These are phyloP conservation scores for Holothuria scabra DNA, from an alignment of 53 echinoderm and acorn worm genomes.

Conservation along the genomic window DNA sequence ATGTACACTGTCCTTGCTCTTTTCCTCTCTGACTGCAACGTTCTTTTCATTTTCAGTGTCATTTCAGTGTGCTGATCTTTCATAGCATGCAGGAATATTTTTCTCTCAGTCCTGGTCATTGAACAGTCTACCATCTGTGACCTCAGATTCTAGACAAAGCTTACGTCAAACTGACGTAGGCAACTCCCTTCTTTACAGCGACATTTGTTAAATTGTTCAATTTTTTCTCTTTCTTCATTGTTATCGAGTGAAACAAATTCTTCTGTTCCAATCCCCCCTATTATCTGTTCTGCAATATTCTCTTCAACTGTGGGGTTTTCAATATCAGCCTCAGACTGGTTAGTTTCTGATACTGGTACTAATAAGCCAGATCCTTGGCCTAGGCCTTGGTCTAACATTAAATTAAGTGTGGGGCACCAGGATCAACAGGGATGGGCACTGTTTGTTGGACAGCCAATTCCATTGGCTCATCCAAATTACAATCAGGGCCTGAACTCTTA, in stretches of 20 bases:
- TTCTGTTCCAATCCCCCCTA: background rate
- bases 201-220: slow-evolving; percentile 19
- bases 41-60: background rate
- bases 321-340: slow-evolving; percentile 9
- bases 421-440: too few relatives aligned
- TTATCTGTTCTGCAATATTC: too few relatives aligned
- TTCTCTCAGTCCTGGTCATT: slow-evolving; percentile 33
- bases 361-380: too few relatives aligned
- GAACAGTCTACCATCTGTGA: slow-evolving; percentile 29
- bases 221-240: slow-evolving; percentile 25
- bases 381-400: too few relatives aligned
- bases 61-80: slow-evolving; percentile 27
- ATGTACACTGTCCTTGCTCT: slow-evolving; percentile 1
- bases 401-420: too few relatives aligned
- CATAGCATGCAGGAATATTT: slow-evolving; percentile 45
- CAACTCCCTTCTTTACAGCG: background rate
- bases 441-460: too few relatives aligned
- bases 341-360: too few relatives aligned
- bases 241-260: slow-evolving; percentile 43
- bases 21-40: slow-evolving; percentile 4
- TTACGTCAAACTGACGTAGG: background rate
- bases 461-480: too few relatives aligned
- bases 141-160: background rate
- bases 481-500: too few relatives aligned
- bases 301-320: slow-evolving; percentile 12